These are phyloP conservation scores for Hirtodrosophila trivittata DNA, from an alignment of 2,888 invertebrate species.

Conservation along the genomic window DNA sequence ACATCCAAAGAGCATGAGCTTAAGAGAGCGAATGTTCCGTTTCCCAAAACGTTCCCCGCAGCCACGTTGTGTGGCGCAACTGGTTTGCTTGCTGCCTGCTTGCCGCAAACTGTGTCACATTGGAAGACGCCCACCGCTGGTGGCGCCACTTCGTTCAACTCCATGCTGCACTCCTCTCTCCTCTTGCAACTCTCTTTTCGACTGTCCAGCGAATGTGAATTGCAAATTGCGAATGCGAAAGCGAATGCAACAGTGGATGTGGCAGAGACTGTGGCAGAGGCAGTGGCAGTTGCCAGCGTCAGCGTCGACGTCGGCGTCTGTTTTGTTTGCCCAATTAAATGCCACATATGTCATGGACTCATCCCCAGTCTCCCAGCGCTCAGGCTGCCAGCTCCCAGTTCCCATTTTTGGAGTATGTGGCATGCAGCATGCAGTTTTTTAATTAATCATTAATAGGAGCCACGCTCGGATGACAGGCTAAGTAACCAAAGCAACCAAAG, in stretches of 20 bases:
- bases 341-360: constrained; percentile 70
- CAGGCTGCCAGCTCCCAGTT: not conserved
- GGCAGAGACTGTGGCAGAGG: too few species aligned
- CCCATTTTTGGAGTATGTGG: constrained; percentile 1
- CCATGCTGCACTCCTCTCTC: constrained; percentile 1
- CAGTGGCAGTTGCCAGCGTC: not conserved
- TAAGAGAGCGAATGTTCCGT: constrained; percentile 51
- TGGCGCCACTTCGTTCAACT: not conserved
- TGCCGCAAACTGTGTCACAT: constrained; percentile 63
- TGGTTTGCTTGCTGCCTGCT: constrained; percentile 51
- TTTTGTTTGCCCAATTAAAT: constrained; percentile 75
- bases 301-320: constrained; percentile 48
- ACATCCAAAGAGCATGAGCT: constrained; percentile 52
- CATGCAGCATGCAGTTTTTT: constrained; percentile 63
- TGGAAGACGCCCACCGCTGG: constrained; percentile 47
- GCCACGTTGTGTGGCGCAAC: constrained; percentile 54
- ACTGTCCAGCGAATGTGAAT: too few species aligned
- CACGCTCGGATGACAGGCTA: constrained; percentile 60
- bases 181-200: not conserved
- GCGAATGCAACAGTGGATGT: too few species aligned
- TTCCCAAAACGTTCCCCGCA: constrained; percentile 50
- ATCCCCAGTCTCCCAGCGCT: not conserved
- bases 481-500: constrained; percentile 40
- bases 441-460: constrained; percentile 75
- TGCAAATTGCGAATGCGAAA: too few species aligned